Base-by-base conservation (phyloP, 2,113 vertebrate species). In the Silurus asotus region DNA sequence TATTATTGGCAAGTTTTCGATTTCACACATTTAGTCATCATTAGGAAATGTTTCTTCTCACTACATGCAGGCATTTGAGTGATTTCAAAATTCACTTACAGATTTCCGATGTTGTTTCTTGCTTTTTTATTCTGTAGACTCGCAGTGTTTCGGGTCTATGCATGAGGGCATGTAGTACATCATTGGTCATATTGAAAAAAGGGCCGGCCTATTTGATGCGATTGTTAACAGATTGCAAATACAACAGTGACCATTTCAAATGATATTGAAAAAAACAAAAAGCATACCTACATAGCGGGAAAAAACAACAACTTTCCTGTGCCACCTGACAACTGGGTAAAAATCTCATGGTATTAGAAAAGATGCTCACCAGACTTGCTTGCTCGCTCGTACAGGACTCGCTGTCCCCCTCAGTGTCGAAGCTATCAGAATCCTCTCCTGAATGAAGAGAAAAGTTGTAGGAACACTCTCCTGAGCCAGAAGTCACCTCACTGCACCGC, bases 381-480 rank as follows among this genome's bases (percentile, higher is more conserved):
- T 96, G 95, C 81, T 98, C 97, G 84, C 93, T 94, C 53, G 95
- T 51, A 92, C 95, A 97, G 56, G 96, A 95, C 84, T 97, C 98
- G 8, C 97, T 97, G 92, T 98, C 97, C 6, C 96, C 97, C 80
- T 99, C 98, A 0, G 96, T 97, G 84, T 99, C 98, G 0, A 96
- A 95, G 82, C 89, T 92, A 91, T 97, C 97, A 0, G 97, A 99
- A 90, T 98, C 98, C 0, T 97, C 97, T 37, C 95, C 97, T 28
- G 98, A 92, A 90, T 94, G 96, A 65, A 96, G 92, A n/a, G 97
- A 95, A 0, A 95, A 97, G 6, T 95, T 89, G 0, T 95, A 96
- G 0, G 95, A 93, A 86, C 95, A 96, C 0, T 91, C 92, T 5
- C 95, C 95, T 45, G 94, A 96, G 37, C 89, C 94, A 5, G 93